Base-by-base conservation (phyloP, 1,140 invertebrate species). In the Cotesia vestalis region DNA sequence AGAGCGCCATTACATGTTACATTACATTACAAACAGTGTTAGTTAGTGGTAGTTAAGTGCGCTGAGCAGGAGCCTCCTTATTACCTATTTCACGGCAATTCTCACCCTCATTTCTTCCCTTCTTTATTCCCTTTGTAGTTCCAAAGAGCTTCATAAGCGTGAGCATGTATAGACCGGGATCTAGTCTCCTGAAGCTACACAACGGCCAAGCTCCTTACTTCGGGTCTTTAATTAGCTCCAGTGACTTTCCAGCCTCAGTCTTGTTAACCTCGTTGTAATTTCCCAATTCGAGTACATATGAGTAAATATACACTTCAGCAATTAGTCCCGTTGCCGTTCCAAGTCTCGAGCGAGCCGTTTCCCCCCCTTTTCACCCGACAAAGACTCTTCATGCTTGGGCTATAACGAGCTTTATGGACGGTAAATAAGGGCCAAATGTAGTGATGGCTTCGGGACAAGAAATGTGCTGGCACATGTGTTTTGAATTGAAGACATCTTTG, bases 201-300 rank as follows among this genome's bases (percentile, higher is more conserved):
- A 6, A 11, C 11, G 1, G 40, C 53, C 51, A 69, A 66, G 60
- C 69, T 69, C 73, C 73, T 76, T 74, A 74, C 73, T 72, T 70
- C 72, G 66, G 73, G 71, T 78, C 77, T 78, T 78, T 78, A 78
- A 78, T 78, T 78, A 78, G 75, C 63, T 70, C 73, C 74, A 73
- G 73, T 75, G 76, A 71, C 67, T 46, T 27, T 61, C 40, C 40
- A 34, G 52, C 38, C 35, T 64, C 55, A 53, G 70, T 66, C 62
- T 66, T 72, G 70, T 66, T 72, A 72, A 72, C 53, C 52, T 57
- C 62, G 55, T 38, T 66, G 63, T 72, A 66, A 72, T 72, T 72
- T 70, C 40, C 59, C 62, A 71, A 27, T 27, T 27, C 27, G 27
- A 27, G 27, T 27, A 27, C 27, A 27, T 27, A 27, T 27, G 27